Base-by-base conservation (phyloP, 2,888 invertebrate species). In the Nomada fabriciana region DNA sequence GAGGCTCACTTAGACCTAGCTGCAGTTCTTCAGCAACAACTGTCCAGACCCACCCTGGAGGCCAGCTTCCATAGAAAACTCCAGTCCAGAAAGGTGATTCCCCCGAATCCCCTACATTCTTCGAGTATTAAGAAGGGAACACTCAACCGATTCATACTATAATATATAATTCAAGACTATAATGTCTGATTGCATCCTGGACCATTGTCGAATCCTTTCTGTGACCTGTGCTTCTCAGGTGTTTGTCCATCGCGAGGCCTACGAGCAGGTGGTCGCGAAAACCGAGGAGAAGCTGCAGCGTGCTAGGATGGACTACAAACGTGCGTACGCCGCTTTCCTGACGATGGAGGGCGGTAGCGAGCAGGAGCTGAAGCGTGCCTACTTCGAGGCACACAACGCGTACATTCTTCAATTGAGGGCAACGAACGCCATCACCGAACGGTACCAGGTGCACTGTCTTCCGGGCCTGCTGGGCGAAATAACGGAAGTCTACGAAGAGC, bases 381-480 rank as follows among this genome's bases (percentile, higher is more conserved):
- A 98, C 94, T 97, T 98, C 93, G 98, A 98, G 93, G 96, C 97
- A 18, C 98, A 99, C 95, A 99, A 99, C 94, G 97, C 97, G 85
- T 98, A 98, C 94, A 97, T 99, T 83, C 97, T 98, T 89, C 98
- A 98, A 93, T 94, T 99, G 86, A 97, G 97, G 88, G 98, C 98
- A 63, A 98, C 98, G 87, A 99, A 99, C 93, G 98, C 98, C 53
- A 98, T 98, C 96, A 95, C 98, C 88, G 98, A 98, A 90, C 97
- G 97, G 92, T 99, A 98, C 94, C 96, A 98, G 92, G 96, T 96
- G 88, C 96, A 97, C 90, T 98, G 98, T 79, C 95, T 99, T 91
- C 98, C 98, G 5, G 97, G 97, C 88, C 95, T 98, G 90, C 94
- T 96, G 89, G 96, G 98, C 97, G 98, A 98, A 95, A 95, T 98